Evolutionary conservation across 1,140 invertebrate species (phyloP).

Genomic region (Xylocopa sonorina): DNA sequence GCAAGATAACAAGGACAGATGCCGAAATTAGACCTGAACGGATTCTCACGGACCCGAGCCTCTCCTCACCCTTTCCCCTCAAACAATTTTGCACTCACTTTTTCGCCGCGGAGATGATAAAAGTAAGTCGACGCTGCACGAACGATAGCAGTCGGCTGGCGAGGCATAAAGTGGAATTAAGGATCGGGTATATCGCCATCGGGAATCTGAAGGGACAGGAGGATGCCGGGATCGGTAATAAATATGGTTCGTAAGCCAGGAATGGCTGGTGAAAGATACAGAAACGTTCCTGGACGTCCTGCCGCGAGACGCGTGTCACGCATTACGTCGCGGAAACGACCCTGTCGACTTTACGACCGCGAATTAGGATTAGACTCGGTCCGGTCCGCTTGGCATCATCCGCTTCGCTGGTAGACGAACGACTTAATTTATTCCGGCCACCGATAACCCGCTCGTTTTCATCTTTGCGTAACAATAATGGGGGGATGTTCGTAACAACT

Average conservation of each 20-base stretch:
- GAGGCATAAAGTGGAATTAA: slow-evolving; percentile 55
- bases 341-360: slow-evolving; percentile 71
- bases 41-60: slow-evolving; percentile 28
- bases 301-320: slow-evolving; percentile 74
- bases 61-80: background rate
- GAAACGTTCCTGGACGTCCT: slow-evolving; percentile 63
- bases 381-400: slow-evolving; percentile 22
- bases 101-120: background rate
- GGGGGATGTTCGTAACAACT: background rate
- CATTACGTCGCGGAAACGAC: slow-evolving; percentile 58
- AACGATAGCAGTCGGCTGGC: no score
- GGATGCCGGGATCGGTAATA: slow-evolving; percentile 64
- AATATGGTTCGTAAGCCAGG: slow-evolving; percentile 76
- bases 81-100: background rate
- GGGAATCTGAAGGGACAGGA: slow-evolving; percentile 28
- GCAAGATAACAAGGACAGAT: slow-evolving; percentile 58
- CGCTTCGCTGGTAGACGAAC: background rate
- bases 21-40: slow-evolving; percentile 18
- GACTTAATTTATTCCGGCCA: slow-evolving; percentile 7
- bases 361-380: slow-evolving; percentile 70
- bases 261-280: slow-evolving; percentile 74
- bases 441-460: no score
- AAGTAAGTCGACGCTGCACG: no score
- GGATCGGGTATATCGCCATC: slow-evolving; percentile 50
- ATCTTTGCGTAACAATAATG: background rate